Conservation (phyloP, 37 sponge, comb jelly and placozoan genomes). For the Oscarella lobularis region DNA sequence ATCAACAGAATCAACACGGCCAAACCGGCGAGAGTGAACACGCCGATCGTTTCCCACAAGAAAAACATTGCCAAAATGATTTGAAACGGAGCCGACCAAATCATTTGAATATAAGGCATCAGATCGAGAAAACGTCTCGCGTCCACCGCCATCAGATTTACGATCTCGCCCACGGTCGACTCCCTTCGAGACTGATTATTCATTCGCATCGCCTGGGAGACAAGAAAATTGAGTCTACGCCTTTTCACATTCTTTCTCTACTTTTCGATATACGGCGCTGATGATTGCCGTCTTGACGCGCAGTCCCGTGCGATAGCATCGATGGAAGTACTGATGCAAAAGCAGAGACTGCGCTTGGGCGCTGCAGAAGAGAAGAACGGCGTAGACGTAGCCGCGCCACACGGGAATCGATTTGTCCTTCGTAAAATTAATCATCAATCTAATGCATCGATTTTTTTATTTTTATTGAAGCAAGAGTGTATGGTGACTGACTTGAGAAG, state of each 20-base stretch:
- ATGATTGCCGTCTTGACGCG: slow-evolving; percentile 57
- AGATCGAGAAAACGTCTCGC: slow-evolving; percentile 90
- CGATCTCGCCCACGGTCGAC: slow-evolving; percentile 84
- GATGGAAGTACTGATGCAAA: slow-evolving; percentile 73
- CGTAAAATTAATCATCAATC: slow-evolving; percentile 37
- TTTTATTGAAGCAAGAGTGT: neutral
- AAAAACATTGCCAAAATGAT: slow-evolving; percentile 63
- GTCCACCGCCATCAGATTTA: slow-evolving; percentile 98
- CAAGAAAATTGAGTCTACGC: no score
- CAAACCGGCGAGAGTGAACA: slow-evolving; percentile 82
- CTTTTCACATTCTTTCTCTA: neutral
- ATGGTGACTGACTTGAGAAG: slow-evolving; percentile 51
- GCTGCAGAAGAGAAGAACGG: slow-evolving; percentile 35
- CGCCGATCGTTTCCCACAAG: slow-evolving; percentile 71
- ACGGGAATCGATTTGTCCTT: slow-evolving; percentile 17
- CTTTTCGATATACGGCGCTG: slow-evolving; percentile 78
- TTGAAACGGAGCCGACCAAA: slow-evolving; percentile 95
- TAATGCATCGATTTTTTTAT: neutral
- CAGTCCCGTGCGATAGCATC: slow-evolving; percentile 47
- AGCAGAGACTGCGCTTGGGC: slow-evolving; percentile 50
- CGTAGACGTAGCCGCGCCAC: slow-evolving; percentile 67
- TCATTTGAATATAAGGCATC: slow-evolving; percentile 54
- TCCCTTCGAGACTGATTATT: slow-evolving; percentile 50
- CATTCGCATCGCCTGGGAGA: slow-evolving; percentile 71
- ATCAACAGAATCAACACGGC: slow-evolving; percentile 75